phyloP scores from a whole-genome alignment of 2,113 vertebrate genomes.

The Delphinus delphis region DNA sequence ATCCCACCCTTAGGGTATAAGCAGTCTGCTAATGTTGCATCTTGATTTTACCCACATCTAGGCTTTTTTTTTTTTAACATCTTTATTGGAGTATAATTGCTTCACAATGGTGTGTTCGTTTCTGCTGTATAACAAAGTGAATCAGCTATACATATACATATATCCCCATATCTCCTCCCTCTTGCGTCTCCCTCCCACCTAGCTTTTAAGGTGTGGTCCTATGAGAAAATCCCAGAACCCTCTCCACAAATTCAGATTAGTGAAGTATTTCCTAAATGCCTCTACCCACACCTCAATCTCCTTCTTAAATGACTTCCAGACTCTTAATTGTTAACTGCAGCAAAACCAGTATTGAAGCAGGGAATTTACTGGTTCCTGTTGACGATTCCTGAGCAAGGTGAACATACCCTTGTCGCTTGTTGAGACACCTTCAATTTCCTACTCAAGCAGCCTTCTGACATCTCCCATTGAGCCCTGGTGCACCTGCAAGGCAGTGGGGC shows the following conservation, averaged over 20 bases:
- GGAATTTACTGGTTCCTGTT: neutral
- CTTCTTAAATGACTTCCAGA: neutral
- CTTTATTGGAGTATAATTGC: no score
- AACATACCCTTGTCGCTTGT: neutral
- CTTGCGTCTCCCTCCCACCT: no score
- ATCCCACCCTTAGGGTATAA: conserved; percentile 44
- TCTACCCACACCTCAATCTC: neutral
- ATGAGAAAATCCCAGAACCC: conserved; percentile 47
- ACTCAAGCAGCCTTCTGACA: neutral
- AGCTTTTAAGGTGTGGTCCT: conserved; percentile 43
- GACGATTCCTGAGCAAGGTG: neutral
- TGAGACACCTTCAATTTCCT: neutral
- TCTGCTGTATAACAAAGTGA: no score
- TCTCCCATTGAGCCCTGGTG: neutral
- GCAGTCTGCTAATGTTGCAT: conserved; percentile 49
- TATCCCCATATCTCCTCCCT: no score
- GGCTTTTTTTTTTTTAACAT: neutral
- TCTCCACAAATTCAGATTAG: conserved; percentile 26
- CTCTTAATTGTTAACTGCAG: neutral
- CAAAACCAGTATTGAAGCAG: neutral
- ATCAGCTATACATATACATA: no score
- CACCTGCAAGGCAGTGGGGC: neutral
- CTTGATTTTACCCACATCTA: conserved; percentile 57
- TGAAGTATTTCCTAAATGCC: conserved; percentile 29
- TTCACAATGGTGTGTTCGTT: no score